Evolutionary conservation across 2,888 invertebrate genomes (phyloP), one percentile per base, ranked within the genome.

Genomic region (Pinctada fucata): DNA sequence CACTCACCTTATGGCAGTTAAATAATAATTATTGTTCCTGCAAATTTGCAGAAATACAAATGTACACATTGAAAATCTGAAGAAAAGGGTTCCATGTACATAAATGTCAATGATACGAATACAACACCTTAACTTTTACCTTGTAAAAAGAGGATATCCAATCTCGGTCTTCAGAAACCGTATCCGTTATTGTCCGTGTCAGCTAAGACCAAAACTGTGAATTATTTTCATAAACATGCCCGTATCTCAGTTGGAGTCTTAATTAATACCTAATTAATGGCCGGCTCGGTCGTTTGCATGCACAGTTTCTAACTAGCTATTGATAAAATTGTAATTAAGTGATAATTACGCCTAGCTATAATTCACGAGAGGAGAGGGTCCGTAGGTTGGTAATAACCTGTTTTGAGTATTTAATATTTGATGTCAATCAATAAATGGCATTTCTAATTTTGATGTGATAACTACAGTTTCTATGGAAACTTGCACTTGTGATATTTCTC

Each of bases 251-350:
- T 72, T 77, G 76, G 76, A 74, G 45, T 67, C 72, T 72, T 77
- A 77, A 77, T 77, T 77, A 77, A 77, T 72, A 72, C 66, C 72
- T 77, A 77, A 77, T 77, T 77, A 77, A 77, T 72, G 66, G 69
- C 52, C 58, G 66, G 63, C 16, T 48, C 66, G 49, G 58, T 68
- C 47, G 67, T 50, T 13, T 66, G 65, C 66, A 51, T 58, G 50
- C 51, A 58, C 13, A 72, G 45, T 16, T 63, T 72, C 31, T 74
- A 45, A 66, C 48, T 65, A 66, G 50, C 48, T 65, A 74, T 66
- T 74, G 74, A 74, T 74, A 74, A 74, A 74, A 65, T 65, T 66
- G 66, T 74, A 66, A 66, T 74, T 74, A 74, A 65, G 66, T 74
- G 74, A 66, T 66, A 74, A 50, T 66, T 47, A 66, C 66, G 65